Base-by-base conservation (phyloP, 2,797 vertebrate species). In the Avahi laniger region DNA sequence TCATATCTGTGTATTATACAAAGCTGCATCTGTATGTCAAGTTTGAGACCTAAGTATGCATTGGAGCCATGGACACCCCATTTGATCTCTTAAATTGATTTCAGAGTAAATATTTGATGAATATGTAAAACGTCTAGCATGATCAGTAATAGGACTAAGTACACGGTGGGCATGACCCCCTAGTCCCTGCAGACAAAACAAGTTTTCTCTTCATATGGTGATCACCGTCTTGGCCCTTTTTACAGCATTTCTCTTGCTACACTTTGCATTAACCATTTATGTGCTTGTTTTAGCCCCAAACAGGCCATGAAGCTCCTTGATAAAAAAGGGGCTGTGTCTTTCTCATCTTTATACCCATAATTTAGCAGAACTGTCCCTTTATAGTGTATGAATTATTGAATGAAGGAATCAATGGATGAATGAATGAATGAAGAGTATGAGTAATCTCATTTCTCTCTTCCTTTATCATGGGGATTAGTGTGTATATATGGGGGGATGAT, bases 91-190 rank as follows among this genome's bases (percentile, higher is more conserved):
- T 85, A 67, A 59, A 28, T 91, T 41, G 5, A 90, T 93, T 96
- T 22, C 73, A 90, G 7, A 94, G 61, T 91, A 92, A 89, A 89
- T 76, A 26, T 52, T 84, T 93, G 65, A 76, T 41, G 54, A 72
- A 35, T 86, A 86, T 65, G 38, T 41, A 70, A 89, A 92, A 80
- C n/a, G 35, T 10, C 24, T 63, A 57, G 4, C 1, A n/a, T 70
- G 13, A 41, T 90, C 67, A 61, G 52, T 86, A 89, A 85, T 81
- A 43, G 4, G 15, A 35, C 73, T 89, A 69, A 91, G 67, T 78
- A 85, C 41, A 67, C 69, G n/a, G 41, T 61, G 28, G 8, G 4
- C 41, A 81, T 97, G 72, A 43, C 4, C 54, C 63, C 3, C n/a
- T 93, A 41, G 50, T n/a, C 52, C 43, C 43, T 17, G 7, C 46